Evolutionary conservation across 2,797 vertebrate species (phyloP), one percentile per base, ranked within the genome.

Genomic region (Hyperoplus immaculatus): DNA sequence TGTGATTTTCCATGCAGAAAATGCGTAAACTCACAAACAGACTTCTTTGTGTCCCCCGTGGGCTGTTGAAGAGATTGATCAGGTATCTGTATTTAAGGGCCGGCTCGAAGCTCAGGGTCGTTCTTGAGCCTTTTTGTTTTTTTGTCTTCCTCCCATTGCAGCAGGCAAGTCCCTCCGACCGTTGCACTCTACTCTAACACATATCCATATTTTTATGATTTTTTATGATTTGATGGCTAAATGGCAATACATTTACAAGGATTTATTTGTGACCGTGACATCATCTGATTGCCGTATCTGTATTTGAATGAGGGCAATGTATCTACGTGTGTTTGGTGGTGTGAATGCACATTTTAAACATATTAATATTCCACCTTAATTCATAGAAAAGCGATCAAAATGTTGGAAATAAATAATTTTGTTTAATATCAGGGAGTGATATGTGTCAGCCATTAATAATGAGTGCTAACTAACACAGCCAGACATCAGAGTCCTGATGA

Each of bases 1-100:
- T 41, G 47, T 62, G 13, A 21, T 49, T 74, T 6, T 49, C 45
- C 36, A 0, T 39, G 7, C 56, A 29, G 2, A 12, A 42, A 45
- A 16, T 47, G 45, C 55, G 41, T n/a, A 41, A 18, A 54, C n/a
- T 46, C 56, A 77, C 51, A 57, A 45, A 63, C 50, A 58, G 62
- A 75, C 15, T 43, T 59, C 14, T 79, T 77, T 42, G 67, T 80
- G 51, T 72, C 47, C 46, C 56, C 9, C 5, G 29, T 74, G 75
- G 55, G 59, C 50, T 79, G 56, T 59, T 61, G 69, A 73, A 76
- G 53, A 71, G 54, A 75, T 59, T 68, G 83, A 84, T 82, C 77
- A 65, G 71, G 29, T 80, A 51, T 82, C 51, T 83, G 68, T n/a
- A 8, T 74, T 29, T 75, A 81, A 69, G 70, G 47, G 36, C 57